Base-by-base conservation (phyloP, 2,113 vertebrate genomes). In the Charadrius vociferus region DNA sequence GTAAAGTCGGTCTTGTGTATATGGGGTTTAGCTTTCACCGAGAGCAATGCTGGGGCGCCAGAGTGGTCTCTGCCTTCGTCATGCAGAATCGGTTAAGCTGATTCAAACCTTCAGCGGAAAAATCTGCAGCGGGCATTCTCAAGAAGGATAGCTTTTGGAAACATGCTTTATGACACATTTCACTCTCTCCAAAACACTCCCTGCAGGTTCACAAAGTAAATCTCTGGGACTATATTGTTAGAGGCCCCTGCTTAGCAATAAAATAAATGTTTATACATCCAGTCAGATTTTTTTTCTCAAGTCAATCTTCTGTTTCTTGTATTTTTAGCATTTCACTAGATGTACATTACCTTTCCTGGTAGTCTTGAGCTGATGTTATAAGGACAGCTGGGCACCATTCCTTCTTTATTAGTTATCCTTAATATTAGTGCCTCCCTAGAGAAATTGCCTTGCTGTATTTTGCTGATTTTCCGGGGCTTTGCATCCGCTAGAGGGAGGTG, bases 401-500 rank as follows among this genome's bases (percentile, higher is more conserved):
- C 8, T 58, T 56, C 52, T 43, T 26, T 43, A 62, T 30, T 55
- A 27, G 7, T 50, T 58, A 24, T 5, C 9, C 8, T 43, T 52
- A 53, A 2, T 17, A 16, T 22, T 27, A 61, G 9, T 4, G 15
- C 58, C 15, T 77, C 37, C 14, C 30, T 27, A 1, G 19, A 52
- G n/a, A 61, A 80, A 59, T 5, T 53, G 0, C 6, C 20, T 10
- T 15, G 30, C 26, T 52, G 14, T 9, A 3, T 65, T 81, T 79
- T 47, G 14, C 10, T 30, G 10, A 2, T 52, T 75, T 93, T 37
- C 36, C 3, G 1, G 3, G 43, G 4, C 23, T 86, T 39, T 75
- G 49, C 2, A 15, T 47, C 96, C 97, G 55, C 80, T 68, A 94
- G 97, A 94, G 92, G 96, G 95, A 52, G 49, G 6, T 78, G 53